Evolutionary conservation across 2,888 invertebrate species (phyloP).

Genomic region (Chorisops tibialis): DNA sequence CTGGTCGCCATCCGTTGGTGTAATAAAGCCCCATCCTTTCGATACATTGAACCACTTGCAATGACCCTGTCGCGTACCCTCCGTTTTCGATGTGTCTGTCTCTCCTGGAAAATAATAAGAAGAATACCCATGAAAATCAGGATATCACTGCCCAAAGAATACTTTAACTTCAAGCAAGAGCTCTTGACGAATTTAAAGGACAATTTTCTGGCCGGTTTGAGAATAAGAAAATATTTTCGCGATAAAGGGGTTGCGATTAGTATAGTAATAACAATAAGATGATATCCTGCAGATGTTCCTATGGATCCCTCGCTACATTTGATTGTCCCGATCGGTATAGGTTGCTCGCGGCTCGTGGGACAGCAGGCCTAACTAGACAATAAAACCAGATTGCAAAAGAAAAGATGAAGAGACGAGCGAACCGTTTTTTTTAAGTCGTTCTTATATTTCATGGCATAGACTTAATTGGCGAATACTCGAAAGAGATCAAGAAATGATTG

Average conservation of each 20-base stretch:
- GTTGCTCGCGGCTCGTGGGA: no score
- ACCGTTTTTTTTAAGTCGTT: no score
- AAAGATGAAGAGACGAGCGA: no score
- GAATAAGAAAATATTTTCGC: background rate
- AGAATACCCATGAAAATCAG: conserved; percentile 3
- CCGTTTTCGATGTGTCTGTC: conserved; percentile 41
- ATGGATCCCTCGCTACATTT: no score
- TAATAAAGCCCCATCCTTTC: conserved; percentile 93
- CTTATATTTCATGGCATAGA: no score
- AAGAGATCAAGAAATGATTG: no score
- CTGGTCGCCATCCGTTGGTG: conserved; percentile 83
- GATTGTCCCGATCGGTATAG: no score
- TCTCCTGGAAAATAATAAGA: conserved; percentile 34
- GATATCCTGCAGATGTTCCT: no score
- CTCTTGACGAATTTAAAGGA: background rate
- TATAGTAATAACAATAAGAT: background rate
- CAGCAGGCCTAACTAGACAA: no score
- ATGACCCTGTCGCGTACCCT: conserved; percentile 66
- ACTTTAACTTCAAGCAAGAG: background rate
- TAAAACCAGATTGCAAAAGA: no score
- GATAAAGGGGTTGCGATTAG: conserved; percentile 7
- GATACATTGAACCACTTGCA: conserved; percentile 97
- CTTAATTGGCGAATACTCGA: no score
- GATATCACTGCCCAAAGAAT: conserved; percentile 26
- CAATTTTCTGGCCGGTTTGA: background rate